Conservation (phyloP, 2,797 vertebrate genomes). For the Anas bahamensis region DNA sequence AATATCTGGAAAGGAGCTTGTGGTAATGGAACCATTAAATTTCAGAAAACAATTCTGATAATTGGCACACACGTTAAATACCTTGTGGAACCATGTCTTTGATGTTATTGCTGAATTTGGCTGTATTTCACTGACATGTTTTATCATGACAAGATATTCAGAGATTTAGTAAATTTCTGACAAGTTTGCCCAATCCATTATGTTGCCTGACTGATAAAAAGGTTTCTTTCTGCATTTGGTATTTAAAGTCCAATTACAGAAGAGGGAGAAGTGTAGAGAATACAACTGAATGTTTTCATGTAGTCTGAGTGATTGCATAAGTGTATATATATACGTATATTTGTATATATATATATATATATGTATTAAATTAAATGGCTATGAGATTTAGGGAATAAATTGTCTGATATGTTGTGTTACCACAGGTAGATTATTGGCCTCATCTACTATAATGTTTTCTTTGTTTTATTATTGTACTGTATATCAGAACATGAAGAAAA, state of each 20-base stretch:
- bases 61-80: slow-evolving; percentile 50
- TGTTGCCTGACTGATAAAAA: slow-evolving; percentile 38
- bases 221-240: neutral
- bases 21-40: neutral
- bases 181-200: neutral
- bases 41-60: slow-evolving; percentile 33
- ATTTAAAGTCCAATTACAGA: neutral
- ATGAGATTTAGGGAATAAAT: neutral
- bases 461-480: neutral
- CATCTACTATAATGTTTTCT: fast-evolving
- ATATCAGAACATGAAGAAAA: neutral
- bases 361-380: neutral
- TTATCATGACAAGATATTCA: slow-evolving; percentile 51
- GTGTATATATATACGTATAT: too few relatives aligned
- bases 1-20: slow-evolving; percentile 2
- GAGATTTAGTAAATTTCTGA: slow-evolving; percentile 52
- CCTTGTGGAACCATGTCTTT: slow-evolving; percentile 32
- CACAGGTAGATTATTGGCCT: neutral
- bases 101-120: slow-evolving; percentile 61
- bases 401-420: neutral
- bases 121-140: neutral
- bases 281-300: neutral
- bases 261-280: neutral
- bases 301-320: neutral
- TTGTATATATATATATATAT: too few relatives aligned